Base-by-base conservation (phyloP, 2,888 invertebrate genomes). In the Cecidostiba fungosa region DNA sequence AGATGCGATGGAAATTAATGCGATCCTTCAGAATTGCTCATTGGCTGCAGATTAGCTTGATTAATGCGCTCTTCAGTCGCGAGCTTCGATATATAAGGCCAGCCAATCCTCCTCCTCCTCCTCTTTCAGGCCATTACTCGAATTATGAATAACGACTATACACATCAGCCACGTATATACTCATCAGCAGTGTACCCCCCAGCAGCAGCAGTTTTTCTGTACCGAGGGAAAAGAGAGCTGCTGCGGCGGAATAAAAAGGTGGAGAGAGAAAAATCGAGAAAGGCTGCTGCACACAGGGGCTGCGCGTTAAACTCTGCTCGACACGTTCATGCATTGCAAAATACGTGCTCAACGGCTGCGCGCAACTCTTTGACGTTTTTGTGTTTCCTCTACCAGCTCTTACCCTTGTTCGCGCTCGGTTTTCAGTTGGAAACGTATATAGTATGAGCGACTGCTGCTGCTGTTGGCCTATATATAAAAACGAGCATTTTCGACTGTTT, bases 361-460 rank as follows among this genome's bases (percentile, higher is more conserved):
- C 43, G 69, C 39, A 78, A 26, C 39, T 78, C 70, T 72, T 72
- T 23, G 47, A n/a, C 79, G 50, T 79, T 70, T 47, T 36, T 39
- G 26, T 26, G 12, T 69, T 8, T 69, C 29, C 50, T 36, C 47
- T n/a, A 1, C 16, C 36, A 5, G 0, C n/a, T 70, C 50, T 19
- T 8, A 12, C 36, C n/a, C 59, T 16, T 19, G 5, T 12, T 54
- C 14, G 14, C 23, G 23, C 14, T n/a, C 12, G 16, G 6, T 54
- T 54, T 54, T 54, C 54, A 16, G 4, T 3, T 54, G 19, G 19
- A 54, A 54, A n/a, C n/a, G n/a, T n/a, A 16, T 19, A 16, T 5
- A 4, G 16, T n/a, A 4, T 2, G 16, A 10, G 16, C 50, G 14
- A 50, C 47, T 14, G 19, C 50, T 3, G 16, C 54, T 54, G n/a